Conservation (phyloP, 2,113 vertebrate genomes). For the Callocephalon fimbriatum region DNA sequence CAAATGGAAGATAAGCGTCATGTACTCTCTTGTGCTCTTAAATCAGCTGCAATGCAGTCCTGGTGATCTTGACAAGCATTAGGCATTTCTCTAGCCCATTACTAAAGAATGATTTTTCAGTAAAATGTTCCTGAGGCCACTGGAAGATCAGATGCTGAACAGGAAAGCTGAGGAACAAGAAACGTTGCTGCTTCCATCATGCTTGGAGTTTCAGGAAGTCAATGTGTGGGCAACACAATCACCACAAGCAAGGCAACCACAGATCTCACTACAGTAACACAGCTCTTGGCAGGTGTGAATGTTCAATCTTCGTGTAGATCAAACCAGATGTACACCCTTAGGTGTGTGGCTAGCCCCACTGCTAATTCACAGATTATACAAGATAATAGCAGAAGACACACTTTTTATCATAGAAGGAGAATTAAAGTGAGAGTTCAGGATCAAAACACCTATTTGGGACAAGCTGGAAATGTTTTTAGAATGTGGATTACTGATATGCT, state of each 20-base stretch:
- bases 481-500: not conserved
- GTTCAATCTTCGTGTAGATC: rapidly evolving
- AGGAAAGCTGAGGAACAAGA: not conserved
- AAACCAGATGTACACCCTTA: not conserved
- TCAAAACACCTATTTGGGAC: not conserved
- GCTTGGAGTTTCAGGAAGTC: not conserved
- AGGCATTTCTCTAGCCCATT: not conserved
- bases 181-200: not conserved
- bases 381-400: not conserved
- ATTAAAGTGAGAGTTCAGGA: not conserved
- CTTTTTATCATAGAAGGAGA: not conserved
- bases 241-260: not conserved
- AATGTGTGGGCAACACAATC: not conserved
- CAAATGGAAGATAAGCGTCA: not conserved
- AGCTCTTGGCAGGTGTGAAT: not conserved
- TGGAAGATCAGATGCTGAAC: not conserved
- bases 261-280: not conserved
- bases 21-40: rapidly evolving
- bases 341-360: not conserved
- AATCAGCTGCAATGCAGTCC: not conserved
- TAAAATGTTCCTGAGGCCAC: not conserved
- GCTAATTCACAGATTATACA: not conserved
- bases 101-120: not conserved
- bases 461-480: not conserved
- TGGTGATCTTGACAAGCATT: not conserved